These are phyloP conservation scores for Coranthus polyacanthus DNA, from an alignment of 2,797 vertebrate species.

Conservation along the genomic window DNA sequence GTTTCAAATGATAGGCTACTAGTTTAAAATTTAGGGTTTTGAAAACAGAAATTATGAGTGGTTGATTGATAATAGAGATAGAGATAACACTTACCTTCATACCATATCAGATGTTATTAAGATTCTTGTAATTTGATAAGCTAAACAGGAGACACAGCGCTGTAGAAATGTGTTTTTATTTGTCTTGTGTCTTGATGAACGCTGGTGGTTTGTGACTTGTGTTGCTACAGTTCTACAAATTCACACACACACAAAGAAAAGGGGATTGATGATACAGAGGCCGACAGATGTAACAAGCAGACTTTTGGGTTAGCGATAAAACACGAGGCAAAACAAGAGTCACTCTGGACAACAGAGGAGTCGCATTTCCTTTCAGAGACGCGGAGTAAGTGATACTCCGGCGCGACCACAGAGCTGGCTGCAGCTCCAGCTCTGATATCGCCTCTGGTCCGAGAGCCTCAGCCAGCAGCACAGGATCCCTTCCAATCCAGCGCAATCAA, in stretches of 20 bases:
- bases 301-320: constrained; percentile 52
- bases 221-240: constrained; percentile 45
- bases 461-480: constrained; percentile 4
- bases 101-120: too few relatives aligned
- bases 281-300: constrained; percentile 59
- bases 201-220: constrained; percentile 13
- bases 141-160: neutral
- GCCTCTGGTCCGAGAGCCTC: too few relatives aligned
- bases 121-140: too few relatives aligned
- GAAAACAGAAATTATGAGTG: too few relatives aligned
- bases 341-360: constrained; percentile 56
- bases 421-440: constrained; percentile 1
- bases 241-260: constrained; percentile 13
- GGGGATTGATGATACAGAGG: constrained; percentile 38
- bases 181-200: constrained; percentile 7
- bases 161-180: neutral
- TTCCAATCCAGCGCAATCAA: neutral
- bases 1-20: too few relatives aligned
- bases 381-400: constrained; percentile 45
- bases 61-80: too few relatives aligned
- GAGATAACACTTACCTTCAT: too few relatives aligned
- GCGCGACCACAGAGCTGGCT: constrained; percentile 16
- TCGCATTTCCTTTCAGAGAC: constrained; percentile 50
- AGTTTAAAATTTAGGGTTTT: too few relatives aligned
- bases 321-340: constrained; percentile 55